Base-by-base conservation (phyloP, 2,888 invertebrate genomes). In the Mesorhabditis sp. region DNA sequence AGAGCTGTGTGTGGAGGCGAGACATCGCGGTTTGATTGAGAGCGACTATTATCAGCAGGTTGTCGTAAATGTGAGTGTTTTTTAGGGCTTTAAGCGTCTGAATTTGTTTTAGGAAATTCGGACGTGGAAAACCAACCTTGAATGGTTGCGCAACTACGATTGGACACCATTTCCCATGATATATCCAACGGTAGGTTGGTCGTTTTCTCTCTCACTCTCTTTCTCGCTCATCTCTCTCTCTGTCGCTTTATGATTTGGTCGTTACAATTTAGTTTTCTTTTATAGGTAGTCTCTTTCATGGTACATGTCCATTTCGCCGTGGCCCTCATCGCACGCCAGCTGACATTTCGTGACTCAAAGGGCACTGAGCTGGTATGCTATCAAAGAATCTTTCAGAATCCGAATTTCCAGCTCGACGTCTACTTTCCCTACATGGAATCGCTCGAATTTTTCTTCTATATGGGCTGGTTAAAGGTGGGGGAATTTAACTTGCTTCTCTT, bases 271-370 rank as follows among this genome's bases (percentile, higher is more conserved):
- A 50, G n/a, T 10, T n/a, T n/a, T 13, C 58, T 50, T 15, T 28
- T 66, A 28, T 13, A 74, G 68, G 67, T 79, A 7, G 79, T 79
- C 0, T 79, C 76, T 68, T 70, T 82, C 4, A 82, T 81, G 10
- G 83, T 83, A 5, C 78, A 83, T 61, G 70, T 78, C 10, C 81
- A 83, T 65, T 83, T 83, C 67, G 44, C 82, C 5, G 74, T 83
- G 7, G 76, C 82, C 5, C 71, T 84, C n/a, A 70, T 83, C 62
- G 78, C 82, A 2, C 70, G 83, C 41, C 82, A 83, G 70, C 77
- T 78, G 62, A 72, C 82, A 4, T 69, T 75, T 13, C 67, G 68
- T 5, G 74, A 74, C 41, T 74, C 74, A 10, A 72, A 75, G 15
- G 69, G 72, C 7, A 74, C 70, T 7, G 74, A 74, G 62, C 74